Conservation (phyloP, 2,113 vertebrate species). For the Odocoileus virginianus region DNA sequence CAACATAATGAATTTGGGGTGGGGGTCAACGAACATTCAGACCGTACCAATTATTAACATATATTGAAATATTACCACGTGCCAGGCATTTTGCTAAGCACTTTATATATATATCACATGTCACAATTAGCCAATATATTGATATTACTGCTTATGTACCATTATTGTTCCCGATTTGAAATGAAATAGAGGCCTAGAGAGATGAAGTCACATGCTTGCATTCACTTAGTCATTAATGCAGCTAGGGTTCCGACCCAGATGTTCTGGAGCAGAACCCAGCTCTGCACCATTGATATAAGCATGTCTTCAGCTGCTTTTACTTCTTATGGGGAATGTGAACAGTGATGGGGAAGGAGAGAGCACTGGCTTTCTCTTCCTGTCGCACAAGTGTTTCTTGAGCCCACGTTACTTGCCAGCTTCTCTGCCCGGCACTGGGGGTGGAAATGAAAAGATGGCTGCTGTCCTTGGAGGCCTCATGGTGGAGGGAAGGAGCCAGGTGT, state of each 20-base stretch:
- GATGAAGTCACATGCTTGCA: not conserved
- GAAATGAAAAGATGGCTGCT: not conserved
- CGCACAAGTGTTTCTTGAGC: not conserved
- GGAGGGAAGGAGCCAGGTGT: not conserved
- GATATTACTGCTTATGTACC: not conserved
- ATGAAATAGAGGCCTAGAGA: not conserved
- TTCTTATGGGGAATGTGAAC: rapidly evolving
- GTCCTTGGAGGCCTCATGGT: not conserved
- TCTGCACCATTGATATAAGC: rapidly evolving
- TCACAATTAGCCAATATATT: not conserved
- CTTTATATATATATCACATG: not conserved
- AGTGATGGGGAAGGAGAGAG: not conserved
- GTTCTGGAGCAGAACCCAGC: not conserved
- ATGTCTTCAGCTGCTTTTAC: rapidly evolving
- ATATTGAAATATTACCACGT: not conserved
- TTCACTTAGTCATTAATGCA: not conserved
- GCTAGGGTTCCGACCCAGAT: not conserved
- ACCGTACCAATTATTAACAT: not conserved
- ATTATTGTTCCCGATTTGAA: not conserved
- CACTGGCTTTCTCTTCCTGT: not conserved
- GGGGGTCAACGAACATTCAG: not conserved
- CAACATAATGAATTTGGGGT: not conserved
- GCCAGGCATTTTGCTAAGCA: not conserved
- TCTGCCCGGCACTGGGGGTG: not conserved
- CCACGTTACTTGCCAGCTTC: not conserved